These are phyloP conservation scores for Rhinophrynus dorsalis DNA, from an alignment of 2,797 vertebrate species.

Conservation along the genomic window DNA sequence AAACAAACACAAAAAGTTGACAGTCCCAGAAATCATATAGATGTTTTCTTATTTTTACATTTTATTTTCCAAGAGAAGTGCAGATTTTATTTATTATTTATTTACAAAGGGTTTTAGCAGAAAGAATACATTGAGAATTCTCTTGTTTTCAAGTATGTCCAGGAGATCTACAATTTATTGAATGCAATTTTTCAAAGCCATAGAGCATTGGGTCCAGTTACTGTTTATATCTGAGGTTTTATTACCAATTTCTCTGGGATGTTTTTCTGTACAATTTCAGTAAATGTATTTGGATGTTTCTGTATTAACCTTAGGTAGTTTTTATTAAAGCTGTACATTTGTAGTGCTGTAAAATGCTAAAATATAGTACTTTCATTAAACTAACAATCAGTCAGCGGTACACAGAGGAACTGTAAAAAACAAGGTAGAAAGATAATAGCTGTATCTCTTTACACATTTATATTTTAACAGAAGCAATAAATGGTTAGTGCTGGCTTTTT, in stretches of 20 bases:
- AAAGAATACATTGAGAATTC: no score
- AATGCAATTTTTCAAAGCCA: background rate
- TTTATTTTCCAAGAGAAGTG: no score
- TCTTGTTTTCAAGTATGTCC: no score
- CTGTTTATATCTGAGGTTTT: background rate
- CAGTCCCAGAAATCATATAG: no score
- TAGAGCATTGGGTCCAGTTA: background rate
- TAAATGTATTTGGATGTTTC: background rate
- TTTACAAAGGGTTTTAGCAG: no score
- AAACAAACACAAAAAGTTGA: no score
- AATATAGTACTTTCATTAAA: conserved; percentile 34
- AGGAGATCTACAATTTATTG: background rate
- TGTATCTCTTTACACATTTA: background rate
- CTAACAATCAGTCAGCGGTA: background rate
- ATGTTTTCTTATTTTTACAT: no score
- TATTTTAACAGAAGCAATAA: conserved; percentile 29
- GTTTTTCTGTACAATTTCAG: background rate
- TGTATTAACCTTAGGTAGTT: conserved; percentile 12
- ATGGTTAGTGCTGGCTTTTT: conserved; percentile 13
- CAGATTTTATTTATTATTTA: no score
- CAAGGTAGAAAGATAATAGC: conserved; percentile 4
- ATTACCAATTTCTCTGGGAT: background rate
- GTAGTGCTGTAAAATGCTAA: conserved; percentile 6
- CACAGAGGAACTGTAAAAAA: conserved; percentile 10
- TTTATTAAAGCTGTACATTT: conserved; percentile 41